phyloP scores from a whole-genome alignment of 1,140 invertebrate genomes.

The Drosophila nebulosa region DNA sequence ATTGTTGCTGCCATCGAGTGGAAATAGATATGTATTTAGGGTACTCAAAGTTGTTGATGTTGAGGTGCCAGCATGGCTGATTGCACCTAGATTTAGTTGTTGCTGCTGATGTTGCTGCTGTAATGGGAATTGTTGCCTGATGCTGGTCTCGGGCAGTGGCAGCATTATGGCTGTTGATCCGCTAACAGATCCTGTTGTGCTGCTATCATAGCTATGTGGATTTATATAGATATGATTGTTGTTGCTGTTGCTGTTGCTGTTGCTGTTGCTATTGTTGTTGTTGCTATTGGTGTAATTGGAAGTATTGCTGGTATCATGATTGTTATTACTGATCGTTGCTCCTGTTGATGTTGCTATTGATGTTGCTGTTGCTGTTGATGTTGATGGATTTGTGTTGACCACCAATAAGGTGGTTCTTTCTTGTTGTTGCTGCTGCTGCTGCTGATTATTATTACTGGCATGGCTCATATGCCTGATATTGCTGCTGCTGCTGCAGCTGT shows the following conservation, averaged over 20 bases:
- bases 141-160: conserved; percentile 35
- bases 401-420: conserved; percentile 25
- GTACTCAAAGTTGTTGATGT: conserved; percentile 75
- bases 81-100: conserved; percentile 18
- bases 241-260: conserved; percentile 33
- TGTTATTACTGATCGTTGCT: conserved; percentile 8
- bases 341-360: conserved; percentile 1
- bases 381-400: not conserved
- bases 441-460: conserved; percentile 48
- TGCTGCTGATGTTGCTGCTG: conserved; percentile 13
- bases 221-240: conserved; percentile 79
- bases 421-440: not conserved
- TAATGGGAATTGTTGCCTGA: conserved; percentile 8
- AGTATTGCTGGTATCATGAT: not conserved
- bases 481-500: conserved; percentile 22
- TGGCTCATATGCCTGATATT: not conserved
- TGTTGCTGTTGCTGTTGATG: conserved; percentile 1
- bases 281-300: not conserved
- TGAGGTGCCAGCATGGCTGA: conserved; percentile 38
- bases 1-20: conserved; percentile 60
- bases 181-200: conserved; percentile 55
- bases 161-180: conserved; percentile 65
- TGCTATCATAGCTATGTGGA: conserved; percentile 74
- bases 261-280: conserved; percentile 9
- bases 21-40: conserved; percentile 79